Conservation (phyloP, 2,113 vertebrate species). For the Pristiophorus japonicus region DNA sequence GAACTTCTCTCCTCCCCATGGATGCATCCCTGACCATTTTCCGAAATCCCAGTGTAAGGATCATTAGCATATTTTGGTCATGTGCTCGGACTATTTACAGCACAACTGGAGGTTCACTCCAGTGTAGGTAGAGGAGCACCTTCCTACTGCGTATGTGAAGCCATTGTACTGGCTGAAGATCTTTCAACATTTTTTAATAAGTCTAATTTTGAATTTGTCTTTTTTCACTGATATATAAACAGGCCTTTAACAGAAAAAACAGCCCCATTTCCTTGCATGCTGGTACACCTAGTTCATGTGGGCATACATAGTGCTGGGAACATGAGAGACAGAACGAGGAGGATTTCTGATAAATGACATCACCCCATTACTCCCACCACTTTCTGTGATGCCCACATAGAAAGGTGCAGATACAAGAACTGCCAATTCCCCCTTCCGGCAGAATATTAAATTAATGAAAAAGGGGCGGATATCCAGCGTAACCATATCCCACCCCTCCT, state of each 20-base stretch:
- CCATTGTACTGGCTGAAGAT: neutral
- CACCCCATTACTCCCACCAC: too few relatives aligned
- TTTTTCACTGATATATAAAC: neutral
- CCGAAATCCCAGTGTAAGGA: neutral
- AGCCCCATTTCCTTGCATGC: neutral
- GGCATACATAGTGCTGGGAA: too few relatives aligned
- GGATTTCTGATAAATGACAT: neutral
- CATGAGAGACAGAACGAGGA: too few relatives aligned
- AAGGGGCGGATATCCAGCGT: neutral
- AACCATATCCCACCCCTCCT: neutral
- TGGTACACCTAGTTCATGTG: neutral
- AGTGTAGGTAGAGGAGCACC: neutral
- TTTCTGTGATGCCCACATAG: too few relatives aligned
- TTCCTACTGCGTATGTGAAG: neutral
- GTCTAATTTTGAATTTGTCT: neutral
- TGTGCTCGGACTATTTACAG: neutral
- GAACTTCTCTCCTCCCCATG: neutral
- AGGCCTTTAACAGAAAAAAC: neutral
- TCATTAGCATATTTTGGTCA: neutral
- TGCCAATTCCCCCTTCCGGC: neutral
- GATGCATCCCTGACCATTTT: neutral
- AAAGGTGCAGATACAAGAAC: neutral
- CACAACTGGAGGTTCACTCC: neutral
- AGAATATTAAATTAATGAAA: neutral
- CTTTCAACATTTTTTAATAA: neutral